phyloP scores from a whole-genome alignment of 2,113 vertebrate genomes.

The Channa maculata region DNA sequence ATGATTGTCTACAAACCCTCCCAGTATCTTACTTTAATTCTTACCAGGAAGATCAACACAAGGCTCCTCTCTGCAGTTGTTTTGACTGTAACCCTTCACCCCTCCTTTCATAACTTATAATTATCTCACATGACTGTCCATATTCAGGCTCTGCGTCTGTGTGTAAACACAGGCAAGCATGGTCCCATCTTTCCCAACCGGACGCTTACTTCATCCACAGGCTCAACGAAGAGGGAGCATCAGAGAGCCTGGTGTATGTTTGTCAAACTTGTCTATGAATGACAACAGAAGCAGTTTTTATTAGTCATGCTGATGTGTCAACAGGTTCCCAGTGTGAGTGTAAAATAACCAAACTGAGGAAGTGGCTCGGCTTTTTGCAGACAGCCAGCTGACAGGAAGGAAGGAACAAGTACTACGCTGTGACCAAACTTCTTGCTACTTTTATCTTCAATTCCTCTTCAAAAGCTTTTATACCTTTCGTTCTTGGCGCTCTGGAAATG shows the following conservation, averaged over 20 bases:
- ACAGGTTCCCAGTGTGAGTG: conserved; percentile 12
- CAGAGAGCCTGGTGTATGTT: conserved; percentile 1
- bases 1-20: conserved; percentile 19
- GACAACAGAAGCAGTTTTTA: conserved; percentile 5
- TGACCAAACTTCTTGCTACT: conserved; percentile 2
- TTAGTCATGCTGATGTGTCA: conserved; percentile 16
- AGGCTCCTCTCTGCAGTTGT: conserved; percentile 45
- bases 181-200: conserved; percentile 52
- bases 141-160: conserved; percentile 11
- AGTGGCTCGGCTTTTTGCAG: conserved; percentile 63
- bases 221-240: conserved; percentile 14
- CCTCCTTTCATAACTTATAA: conserved; percentile 64
- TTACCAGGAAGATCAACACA: conserved; percentile 46
- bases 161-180: conserved; percentile 42
- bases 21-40: conserved; percentile 19
- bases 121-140: conserved; percentile 60
- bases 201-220: conserved; percentile 50
- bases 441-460: conserved; percentile 55
- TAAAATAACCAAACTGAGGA: conserved; percentile 65
- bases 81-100: conserved; percentile 65
- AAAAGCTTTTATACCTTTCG: conserved; percentile 33
- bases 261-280: neutral
- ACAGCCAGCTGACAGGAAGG: conserved; percentile 79
- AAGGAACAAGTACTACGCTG: conserved; percentile 47
- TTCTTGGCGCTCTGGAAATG: conserved; percentile 13